These are phyloP conservation scores for Eurystomus glaucurus DNA, from an alignment of 2,797 vertebrate species.

Conservation along the genomic window DNA sequence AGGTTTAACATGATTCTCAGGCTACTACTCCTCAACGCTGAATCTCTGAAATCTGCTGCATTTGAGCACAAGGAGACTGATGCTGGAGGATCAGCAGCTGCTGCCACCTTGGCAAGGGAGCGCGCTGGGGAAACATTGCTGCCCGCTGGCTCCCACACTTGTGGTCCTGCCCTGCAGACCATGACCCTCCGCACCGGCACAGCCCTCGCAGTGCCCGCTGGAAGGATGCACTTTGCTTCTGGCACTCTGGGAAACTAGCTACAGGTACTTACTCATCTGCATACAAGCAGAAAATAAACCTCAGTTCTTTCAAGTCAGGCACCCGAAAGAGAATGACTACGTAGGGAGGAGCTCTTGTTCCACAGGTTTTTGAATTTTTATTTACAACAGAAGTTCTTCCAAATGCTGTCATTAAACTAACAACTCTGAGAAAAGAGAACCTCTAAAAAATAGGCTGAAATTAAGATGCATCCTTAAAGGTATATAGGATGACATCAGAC, in stretches of 20 bases:
- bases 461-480: conserved; percentile 1
- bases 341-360: not conserved
- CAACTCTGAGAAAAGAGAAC: conserved; percentile 3
- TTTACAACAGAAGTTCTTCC: not conserved
- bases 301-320: conserved; percentile 23
- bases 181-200: rapidly evolving
- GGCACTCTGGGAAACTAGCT: not conserved
- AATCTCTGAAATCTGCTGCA: not conserved
- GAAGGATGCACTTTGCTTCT: not conserved
- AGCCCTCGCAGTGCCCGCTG: rapidly evolving
- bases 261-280: not conserved
- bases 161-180: rapidly evolving
- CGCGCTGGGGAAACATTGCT: rapidly evolving
- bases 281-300: not conserved
- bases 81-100: not conserved
- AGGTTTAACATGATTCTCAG: not conserved
- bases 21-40: not conserved
- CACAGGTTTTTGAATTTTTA: not conserved
- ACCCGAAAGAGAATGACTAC: not conserved
- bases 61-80: not conserved
- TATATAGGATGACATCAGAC: not conserved
- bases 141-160: rapidly evolving
- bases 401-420: conserved; percentile 6
- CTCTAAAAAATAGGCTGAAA: not conserved
- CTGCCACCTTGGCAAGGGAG: rapidly evolving